Percentiles rank a stretch among this genome's conserved stretches.
Conservation (phyloP, 2,113 vertebrate genomes). For the Etheostoma cragini region DNA sequence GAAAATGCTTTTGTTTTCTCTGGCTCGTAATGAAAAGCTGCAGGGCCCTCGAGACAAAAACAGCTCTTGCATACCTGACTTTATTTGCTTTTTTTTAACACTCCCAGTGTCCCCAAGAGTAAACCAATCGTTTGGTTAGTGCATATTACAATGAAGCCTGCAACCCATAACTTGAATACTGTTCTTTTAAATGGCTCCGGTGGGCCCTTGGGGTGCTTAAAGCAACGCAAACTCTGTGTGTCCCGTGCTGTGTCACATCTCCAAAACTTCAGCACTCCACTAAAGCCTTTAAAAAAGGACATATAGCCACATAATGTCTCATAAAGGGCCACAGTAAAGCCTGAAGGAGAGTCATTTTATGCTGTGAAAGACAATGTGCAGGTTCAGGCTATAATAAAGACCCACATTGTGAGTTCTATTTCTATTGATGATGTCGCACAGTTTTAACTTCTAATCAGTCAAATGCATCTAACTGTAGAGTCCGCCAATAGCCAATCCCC, state of each 20-base stretch:
- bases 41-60: slow-evolving; percentile 40
- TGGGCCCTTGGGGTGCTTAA: slow-evolving; percentile 3
- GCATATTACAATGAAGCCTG: slow-evolving; percentile 51
- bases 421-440: not conserved
- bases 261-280: not conserved
- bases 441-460: not conserved
- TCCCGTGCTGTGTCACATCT: not conserved
- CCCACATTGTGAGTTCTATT: not conserved
- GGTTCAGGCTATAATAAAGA: not conserved
- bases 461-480: not conserved
- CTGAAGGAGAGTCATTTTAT: slow-evolving; percentile 26
- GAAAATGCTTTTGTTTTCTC: slow-evolving; percentile 69
- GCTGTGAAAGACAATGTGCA: not conserved
- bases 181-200: slow-evolving; percentile 31
- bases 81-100: slow-evolving; percentile 57
- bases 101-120: slow-evolving; percentile 32
- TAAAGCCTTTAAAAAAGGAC: slow-evolving; percentile 25
- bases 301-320: not conserved
- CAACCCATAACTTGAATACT: slow-evolving; percentile 36
- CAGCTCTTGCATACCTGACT: slow-evolving; percentile 62
- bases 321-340: not conserved
- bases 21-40: slow-evolving; percentile 55
- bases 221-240: slow-evolving; percentile 5
- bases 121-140: slow-evolving; percentile 69
- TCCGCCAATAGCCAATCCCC: not conserved